phyloP scores from a whole-genome alignment of 1,140 invertebrate genomes.

The Bathynomus jamesi region DNA sequence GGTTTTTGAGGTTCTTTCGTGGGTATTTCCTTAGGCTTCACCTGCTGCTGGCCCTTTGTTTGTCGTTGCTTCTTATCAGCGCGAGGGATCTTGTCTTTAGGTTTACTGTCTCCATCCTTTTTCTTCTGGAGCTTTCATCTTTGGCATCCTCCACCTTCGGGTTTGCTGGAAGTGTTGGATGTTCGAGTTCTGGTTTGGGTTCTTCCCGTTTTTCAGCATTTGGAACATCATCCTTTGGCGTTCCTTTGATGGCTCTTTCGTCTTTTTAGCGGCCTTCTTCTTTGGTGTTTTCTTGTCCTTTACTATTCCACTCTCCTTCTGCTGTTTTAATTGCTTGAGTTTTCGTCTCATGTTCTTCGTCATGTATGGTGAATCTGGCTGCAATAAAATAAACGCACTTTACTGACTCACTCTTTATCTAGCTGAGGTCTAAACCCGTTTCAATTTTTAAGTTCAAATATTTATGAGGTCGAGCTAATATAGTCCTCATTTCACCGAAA shows the following conservation, averaged over 20 bases:
- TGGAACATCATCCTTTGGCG: too few relatives aligned
- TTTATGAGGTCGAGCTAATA: too few relatives aligned
- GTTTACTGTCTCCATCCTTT: too few relatives aligned
- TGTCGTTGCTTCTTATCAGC: too few relatives aligned
- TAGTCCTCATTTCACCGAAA: too few relatives aligned
- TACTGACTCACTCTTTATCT: too few relatives aligned
- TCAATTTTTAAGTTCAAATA: too few relatives aligned
- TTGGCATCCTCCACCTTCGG: not conserved
- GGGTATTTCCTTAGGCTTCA: not conserved
- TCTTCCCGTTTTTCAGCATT: not conserved
- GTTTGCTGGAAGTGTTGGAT: not conserved
- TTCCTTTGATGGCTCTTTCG: not conserved
- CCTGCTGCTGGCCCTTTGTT: too few relatives aligned
- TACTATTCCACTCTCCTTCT: not conserved
- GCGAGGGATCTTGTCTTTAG: too few relatives aligned
- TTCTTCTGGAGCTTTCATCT: not conserved
- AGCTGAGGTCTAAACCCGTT: too few relatives aligned
- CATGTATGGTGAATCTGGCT: not conserved
- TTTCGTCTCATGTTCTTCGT: not conserved
- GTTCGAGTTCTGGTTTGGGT: not conserved
- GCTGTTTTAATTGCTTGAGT: too few relatives aligned
- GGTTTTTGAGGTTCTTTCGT: not conserved
- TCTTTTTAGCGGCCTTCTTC: constrained; percentile 1
- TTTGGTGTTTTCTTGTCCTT: constrained; percentile 7
- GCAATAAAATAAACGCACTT: too few relatives aligned